Base-by-base conservation (phyloP, 2,888 invertebrate species). In the Cistogaster globosa region DNA sequence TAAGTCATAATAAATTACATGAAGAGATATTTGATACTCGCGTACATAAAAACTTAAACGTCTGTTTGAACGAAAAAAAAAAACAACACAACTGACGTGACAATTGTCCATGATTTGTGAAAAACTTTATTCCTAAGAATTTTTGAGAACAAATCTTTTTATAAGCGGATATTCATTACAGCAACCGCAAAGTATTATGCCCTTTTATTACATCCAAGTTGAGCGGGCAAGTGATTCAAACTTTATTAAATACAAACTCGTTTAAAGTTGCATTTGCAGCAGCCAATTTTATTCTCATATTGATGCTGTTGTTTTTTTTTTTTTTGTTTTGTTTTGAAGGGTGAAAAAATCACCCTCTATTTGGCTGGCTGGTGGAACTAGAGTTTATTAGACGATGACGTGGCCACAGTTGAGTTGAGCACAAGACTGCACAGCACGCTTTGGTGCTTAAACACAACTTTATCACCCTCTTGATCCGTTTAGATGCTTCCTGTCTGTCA, bases 91-190 rank as follows among this genome's bases (percentile, higher is more conserved):
- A 55, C 36, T 57, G 55, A 55, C 69, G 76, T 67, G 71, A 77
- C 76, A 83, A 83, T 83, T 83, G 82, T 57, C 53, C 14, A 83
- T 63, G 58, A 72, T 77, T 83, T 77, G 65, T 77, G 71, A 75
- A 58, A 58, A 57, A 48, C 14, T 20, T 18, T 5, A n/a, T 36
- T 12, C 16, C 20, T 55, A 36, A 45, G 60, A 53, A 69, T 53
- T 55, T 68, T 26, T 53, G 12, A 32, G 38, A 80, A 72, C 67
- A 80, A 80, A 80, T 74, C 72, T 67, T 80, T 80, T 80, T 80
- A 12, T 89, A 90, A 91, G 88, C 90, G 91, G 91, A 91, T 90
- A 91, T 91, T 91, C 91, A 91, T 91, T 91, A 91, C 89, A 89
- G 86, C 88, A 89, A 91, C 91, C 91, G 89, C 91, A 78, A 78